Evolutionary conservation across 2,888 invertebrate genomes (phyloP), one percentile per base, ranked within the genome.

Genomic region (Miltochrista miniata): DNA sequence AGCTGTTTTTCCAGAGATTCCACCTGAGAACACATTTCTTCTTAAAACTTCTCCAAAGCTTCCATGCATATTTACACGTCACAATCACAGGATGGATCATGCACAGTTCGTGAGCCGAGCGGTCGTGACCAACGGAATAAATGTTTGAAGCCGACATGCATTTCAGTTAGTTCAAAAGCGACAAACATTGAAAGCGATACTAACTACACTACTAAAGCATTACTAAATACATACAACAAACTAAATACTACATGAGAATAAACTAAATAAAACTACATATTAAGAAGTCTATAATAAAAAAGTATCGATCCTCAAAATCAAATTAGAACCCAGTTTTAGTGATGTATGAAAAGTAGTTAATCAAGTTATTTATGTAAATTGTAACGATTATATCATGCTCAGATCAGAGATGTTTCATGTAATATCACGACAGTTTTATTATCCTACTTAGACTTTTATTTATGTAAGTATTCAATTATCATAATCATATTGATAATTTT

Each of bases 1-100:
- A 94, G 83, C 83, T 93, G 93, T 68, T 91, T 87, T 77, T 93
- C 93, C 70, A 94, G 82, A 64, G 93, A 93, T 79, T 93, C 92
- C 29, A 92, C 92, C 92, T 92, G 90, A 80, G 90, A 87, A 91
- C 82, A 90, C 84, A 89, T 67, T 70, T 81, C 85, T 85, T 80
- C 88, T 88, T 88, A 87, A 64, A 82, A 77, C 70, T 63, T 76
- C 81, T 75, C 74, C 74, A 65, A 56, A 64, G 60, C 59, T 70
- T 81, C 79, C 86, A 84, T 86, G 86, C 87, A 82, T 80, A 85
- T 85, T 70, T 83, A 85, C 85, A 84, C 69, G 64, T 63, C 70
- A 74, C 67, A 67, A 59, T 51, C 71, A 64, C 69, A 64, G 61
- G 64, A 70, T 70, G 60, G 58, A 68, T 52, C 86, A 85, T 87